Evolutionary conservation across 2,888 invertebrate genomes (phyloP).

Genomic region (Amblyjoppa fuscipennis): DNA sequence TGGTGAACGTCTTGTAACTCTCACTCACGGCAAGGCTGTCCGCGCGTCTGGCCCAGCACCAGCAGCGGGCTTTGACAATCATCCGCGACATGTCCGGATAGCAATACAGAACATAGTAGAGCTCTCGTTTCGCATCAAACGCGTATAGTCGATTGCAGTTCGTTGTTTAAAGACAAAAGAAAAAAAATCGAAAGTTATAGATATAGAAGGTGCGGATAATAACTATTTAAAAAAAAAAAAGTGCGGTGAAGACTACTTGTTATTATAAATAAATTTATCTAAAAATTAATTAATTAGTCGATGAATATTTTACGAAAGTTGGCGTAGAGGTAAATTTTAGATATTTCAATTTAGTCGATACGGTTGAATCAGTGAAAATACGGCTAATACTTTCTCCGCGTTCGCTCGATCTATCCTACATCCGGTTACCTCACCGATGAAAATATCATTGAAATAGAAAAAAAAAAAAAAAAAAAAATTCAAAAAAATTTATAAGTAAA

Average conservation of each 20-base stretch:
- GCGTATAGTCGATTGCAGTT: background rate
- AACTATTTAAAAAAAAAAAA: background rate
- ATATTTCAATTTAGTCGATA: background rate
- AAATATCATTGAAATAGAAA: background rate
- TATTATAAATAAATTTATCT: background rate
- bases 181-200: background rate
- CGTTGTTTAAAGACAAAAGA: background rate
- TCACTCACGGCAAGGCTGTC: conserved; percentile 79
- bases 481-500: background rate
- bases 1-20: conserved; percentile 82
- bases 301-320: background rate
- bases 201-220: conserved; percentile 19
- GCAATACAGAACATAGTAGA: conserved; percentile 9
- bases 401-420: background rate
- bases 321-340: background rate
- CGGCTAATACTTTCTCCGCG: background rate
- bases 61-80: conserved; percentile 63
- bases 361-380: conserved; percentile 6
- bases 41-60: conserved; percentile 65
- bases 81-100: conserved; percentile 60
- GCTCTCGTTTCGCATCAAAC: background rate
- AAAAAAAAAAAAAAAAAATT: background rate
- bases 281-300: background rate
- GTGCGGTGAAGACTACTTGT: conserved; percentile 39
- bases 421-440: conserved; percentile 3